These are phyloP conservation scores for Menidia beryllina DNA, from an alignment of 2,113 vertebrate genomes.

Conservation along the genomic window DNA sequence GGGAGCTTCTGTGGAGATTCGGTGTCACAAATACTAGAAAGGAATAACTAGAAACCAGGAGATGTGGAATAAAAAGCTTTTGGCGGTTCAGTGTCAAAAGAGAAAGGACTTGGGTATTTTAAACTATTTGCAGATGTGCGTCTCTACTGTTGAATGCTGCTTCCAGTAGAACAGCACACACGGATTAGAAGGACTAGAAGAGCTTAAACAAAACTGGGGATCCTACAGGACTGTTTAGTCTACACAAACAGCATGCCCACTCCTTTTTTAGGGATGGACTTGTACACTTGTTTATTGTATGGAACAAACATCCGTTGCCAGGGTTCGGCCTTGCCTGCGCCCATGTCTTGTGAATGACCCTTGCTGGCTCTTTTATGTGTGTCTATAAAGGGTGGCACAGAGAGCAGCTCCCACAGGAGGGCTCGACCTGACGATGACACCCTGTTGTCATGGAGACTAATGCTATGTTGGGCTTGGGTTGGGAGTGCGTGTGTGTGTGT, in stretches of 20 bases:
- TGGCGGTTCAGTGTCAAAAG: constrained; percentile 37
- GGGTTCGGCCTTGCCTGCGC: constrained; percentile 58
- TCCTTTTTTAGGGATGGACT: constrained; percentile 61
- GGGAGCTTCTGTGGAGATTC: not conserved
- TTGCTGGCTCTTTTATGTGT: constrained; percentile 70
- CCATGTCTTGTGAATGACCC: constrained; percentile 78
- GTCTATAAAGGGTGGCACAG: constrained; percentile 75
- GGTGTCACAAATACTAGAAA: constrained; percentile 25
- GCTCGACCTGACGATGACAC: constrained; percentile 83
- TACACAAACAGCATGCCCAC: constrained; percentile 68
- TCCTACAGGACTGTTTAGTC: constrained; percentile 74
- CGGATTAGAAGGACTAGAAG: constrained; percentile 74
- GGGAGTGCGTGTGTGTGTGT: constrained; percentile 35
- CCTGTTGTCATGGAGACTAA: constrained; percentile 82
- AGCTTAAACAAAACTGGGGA: constrained; percentile 70
- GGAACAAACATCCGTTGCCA: constrained; percentile 80
- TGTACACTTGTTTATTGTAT: constrained; percentile 74
- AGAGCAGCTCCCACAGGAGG: constrained; percentile 75
- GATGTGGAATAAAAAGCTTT: constrained; percentile 58
- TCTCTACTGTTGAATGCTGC: constrained; percentile 78
- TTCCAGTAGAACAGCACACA: constrained; percentile 80
- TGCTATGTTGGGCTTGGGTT: constrained; percentile 72
- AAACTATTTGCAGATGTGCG: constrained; percentile 91
- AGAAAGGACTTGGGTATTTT: constrained; percentile 56
- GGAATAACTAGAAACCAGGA: constrained; percentile 11